Evolutionary conservation across 1,140 invertebrate genomes (phyloP), one percentile per base, ranked within the genome.

Genomic region (Ips nitidus): DNA sequence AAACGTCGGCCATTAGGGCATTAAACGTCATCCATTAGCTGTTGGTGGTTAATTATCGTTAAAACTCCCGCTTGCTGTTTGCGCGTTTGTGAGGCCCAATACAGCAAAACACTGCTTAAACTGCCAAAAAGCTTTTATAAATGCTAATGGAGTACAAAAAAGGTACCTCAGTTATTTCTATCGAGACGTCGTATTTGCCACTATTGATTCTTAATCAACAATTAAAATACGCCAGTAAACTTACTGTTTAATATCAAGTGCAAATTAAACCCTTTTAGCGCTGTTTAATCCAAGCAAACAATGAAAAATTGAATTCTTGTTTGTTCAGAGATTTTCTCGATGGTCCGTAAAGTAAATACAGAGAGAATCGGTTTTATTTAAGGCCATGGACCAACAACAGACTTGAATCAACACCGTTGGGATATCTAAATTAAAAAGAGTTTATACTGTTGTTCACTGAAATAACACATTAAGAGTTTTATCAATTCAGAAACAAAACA

Each of bases 21-120:
- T 66, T 66, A 66, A 66, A 66, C 53, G 64, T 66, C 64, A 58
- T 66, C 64, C 64, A 66, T 66, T 66, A 66, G 64, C 64, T 43
- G 41, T 66, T 58, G 64, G 64, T 66, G 64, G 64, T 66, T 66
- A 66, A 66, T 66, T 66, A 66, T 66, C 53, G 64, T 45, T 66
- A 50, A 66, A 66, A 57, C 64, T 45, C 53, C 43, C 55, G 53
- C 64, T 58, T 66, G 56, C 42, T 58, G 64, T 47, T 47, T 4
- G 8, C 6, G n/a, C 41, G 7, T 36, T 52, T 36, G 60, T 57
- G 36, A 8, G 39, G 37, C 39, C 40, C n/a, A 52, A 50, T 39
- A 52, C 60, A 1, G 45, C 22, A 62, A 4, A 45, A 62, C 60
- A 62, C 43, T 40, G 36, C 4, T 40, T 22, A 58, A 58, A 50